Evolutionary conservation across 2,797 vertebrate species (phyloP).

Genomic region (Columba guinea): DNA sequence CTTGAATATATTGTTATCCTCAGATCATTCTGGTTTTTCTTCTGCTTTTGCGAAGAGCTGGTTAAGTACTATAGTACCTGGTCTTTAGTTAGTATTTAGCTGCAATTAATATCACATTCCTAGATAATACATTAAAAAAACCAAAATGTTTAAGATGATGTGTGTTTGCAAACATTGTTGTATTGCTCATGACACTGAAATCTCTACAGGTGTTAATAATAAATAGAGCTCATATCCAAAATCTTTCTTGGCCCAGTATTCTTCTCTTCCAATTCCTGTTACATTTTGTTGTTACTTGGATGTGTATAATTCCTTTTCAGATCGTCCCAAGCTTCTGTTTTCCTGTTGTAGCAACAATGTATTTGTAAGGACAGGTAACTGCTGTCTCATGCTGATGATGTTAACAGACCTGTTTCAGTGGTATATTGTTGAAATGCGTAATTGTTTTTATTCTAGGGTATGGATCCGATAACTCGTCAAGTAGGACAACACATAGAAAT

Average conservation of each 20-base stretch:
- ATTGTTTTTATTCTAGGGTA: slow-evolving; percentile 81
- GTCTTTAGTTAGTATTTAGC: background rate
- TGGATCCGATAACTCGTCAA: slow-evolving; percentile 97
- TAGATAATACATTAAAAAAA: background rate
- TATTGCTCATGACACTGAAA: background rate
- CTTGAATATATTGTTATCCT: background rate
- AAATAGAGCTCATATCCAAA: background rate
- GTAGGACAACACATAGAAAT: slow-evolving; percentile 98
- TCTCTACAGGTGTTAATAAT: background rate
- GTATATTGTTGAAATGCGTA: background rate
- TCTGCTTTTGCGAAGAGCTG: background rate
- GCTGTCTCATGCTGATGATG: background rate
- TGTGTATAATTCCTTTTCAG: background rate
- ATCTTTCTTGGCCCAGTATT: background rate
- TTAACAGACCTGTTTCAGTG: background rate
- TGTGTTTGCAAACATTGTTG: background rate
- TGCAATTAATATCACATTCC: background rate
- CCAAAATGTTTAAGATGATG: background rate
- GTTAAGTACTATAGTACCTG: background rate
- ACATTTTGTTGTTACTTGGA: background rate
- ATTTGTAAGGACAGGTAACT: background rate
- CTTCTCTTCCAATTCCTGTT: background rate
- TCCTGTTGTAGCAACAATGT: background rate
- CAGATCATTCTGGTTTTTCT: background rate
- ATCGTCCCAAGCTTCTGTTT: background rate